Percentiles rank a stretch among this genome's conserved stretches.
These are phyloP conservation scores for Peromyscus leucopus DNA, from an alignment of 2,113 vertebrate species.

Conservation along the genomic window DNA sequence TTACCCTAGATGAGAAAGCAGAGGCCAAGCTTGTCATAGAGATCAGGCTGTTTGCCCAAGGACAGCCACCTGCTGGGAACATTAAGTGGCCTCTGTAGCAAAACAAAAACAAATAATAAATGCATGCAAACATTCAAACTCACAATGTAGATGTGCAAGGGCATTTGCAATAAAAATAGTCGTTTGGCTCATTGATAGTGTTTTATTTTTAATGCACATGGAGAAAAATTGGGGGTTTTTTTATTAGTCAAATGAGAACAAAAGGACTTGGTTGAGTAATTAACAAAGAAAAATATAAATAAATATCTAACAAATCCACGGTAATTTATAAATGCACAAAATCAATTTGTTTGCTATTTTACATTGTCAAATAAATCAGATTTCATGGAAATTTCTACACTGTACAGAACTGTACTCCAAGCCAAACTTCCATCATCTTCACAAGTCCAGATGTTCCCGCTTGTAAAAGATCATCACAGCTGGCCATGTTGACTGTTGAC, in stretches of 20 bases:
- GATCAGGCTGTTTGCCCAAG: too few relatives aligned
- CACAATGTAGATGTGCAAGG: not conserved
- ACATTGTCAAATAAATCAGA: not conserved
- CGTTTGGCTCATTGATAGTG: too few relatives aligned
- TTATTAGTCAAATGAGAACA: not conserved
- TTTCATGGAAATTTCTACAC: not conserved
- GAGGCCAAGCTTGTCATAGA: not conserved
- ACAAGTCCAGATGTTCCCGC: not conserved
- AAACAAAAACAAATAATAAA: not conserved
- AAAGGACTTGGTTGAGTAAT: not conserved
- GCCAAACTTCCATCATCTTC: not conserved
- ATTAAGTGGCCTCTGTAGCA: not conserved
- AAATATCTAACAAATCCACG: not conserved
- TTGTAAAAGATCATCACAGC: not conserved
- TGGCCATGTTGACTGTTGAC: too few relatives aligned
- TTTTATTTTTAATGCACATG: not conserved
- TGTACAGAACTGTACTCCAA: not conserved
- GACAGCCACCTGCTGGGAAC: accelerated
- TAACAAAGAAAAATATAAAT: not conserved
- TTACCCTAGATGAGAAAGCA: not conserved
- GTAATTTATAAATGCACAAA: not conserved
- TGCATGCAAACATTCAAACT: not conserved
- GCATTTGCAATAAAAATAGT: not conserved
- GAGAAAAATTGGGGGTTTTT: not conserved
- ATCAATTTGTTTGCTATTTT: not conserved